A percentile compares a stretch with the other conserved stretches of the same genome.
These are phyloP conservation scores for Regulus satrapa DNA, from an alignment of 2,113 vertebrate species.

Conservation along the genomic window DNA sequence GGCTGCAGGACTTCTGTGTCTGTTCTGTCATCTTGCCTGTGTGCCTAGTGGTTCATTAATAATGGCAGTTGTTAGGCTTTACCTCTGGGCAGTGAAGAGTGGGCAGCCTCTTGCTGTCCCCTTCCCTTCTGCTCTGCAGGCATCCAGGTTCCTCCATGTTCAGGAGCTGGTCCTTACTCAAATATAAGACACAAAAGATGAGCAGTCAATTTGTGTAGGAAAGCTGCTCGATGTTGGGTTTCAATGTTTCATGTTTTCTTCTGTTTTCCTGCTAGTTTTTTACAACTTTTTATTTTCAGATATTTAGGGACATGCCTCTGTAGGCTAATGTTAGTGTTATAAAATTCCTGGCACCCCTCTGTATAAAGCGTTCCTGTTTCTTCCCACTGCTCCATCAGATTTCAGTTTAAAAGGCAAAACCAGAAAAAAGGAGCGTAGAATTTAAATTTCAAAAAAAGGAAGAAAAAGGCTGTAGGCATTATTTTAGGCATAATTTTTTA, in stretches of 20 bases:
- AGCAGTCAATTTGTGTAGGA: not conserved
- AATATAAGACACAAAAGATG: not conserved
- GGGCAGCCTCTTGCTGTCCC: not conserved
- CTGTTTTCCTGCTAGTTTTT: not conserved
- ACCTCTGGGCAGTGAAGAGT: not conserved
- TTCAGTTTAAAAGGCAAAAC: not conserved
- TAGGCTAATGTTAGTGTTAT: not conserved
- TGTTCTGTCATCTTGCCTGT: not conserved
- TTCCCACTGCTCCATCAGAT: not conserved
- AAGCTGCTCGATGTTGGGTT: not conserved
- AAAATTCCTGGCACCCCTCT: not conserved
- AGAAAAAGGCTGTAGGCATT: not conserved
- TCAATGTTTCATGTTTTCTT: not conserved
- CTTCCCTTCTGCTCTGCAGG: not conserved
- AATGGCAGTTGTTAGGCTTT: not conserved
- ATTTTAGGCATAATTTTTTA: not conserved
- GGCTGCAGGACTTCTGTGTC: not conserved
- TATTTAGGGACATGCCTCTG: not conserved
- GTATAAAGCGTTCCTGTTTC: not conserved
- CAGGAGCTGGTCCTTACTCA: not conserved
- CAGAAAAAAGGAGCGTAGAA: not conserved
- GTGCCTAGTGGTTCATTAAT: not conserved
- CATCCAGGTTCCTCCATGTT: not conserved
- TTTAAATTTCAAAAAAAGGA: too few relatives aligned
- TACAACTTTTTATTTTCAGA: not conserved